Evolutionary conservation across 2,888 invertebrate genomes (phyloP).

Genomic region (Malthinus flaveolus): DNA sequence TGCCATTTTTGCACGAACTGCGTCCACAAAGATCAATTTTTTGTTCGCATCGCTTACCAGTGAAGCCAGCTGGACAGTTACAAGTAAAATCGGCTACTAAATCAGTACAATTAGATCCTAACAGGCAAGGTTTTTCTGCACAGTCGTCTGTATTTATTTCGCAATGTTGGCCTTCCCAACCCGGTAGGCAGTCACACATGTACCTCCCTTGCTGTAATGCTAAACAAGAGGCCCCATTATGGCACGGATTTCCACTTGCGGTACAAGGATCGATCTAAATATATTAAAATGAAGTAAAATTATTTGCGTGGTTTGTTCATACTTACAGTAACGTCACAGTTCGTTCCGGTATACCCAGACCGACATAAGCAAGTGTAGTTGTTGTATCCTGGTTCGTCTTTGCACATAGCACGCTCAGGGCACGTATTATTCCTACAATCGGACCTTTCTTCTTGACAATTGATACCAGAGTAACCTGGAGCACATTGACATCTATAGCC

Average conservation of each 20-base stretch:
- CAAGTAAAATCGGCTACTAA: constrained; percentile 93
- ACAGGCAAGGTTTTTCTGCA: constrained; percentile 86
- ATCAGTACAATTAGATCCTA: constrained; percentile 92
- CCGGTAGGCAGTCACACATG: constrained; percentile 93
- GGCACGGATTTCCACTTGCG: constrained; percentile 87
- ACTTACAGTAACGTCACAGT: constrained; percentile 84
- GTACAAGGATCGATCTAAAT: constrained; percentile 85
- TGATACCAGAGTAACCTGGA: constrained; percentile 86
- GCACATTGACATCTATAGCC: constrained; percentile 90
- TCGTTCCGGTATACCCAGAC: constrained; percentile 91
- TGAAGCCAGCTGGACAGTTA: constrained; percentile 90
- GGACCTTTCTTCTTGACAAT: constrained; percentile 91
- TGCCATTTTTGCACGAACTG: constrained; percentile 90
- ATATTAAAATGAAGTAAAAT: not conserved
- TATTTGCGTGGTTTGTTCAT: not conserved
- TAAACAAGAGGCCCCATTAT: constrained; percentile 86
- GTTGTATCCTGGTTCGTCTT: constrained; percentile 87
- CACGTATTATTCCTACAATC: constrained; percentile 91
- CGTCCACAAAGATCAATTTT: constrained; percentile 91
- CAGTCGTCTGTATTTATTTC: constrained; percentile 94
- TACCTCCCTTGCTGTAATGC: constrained; percentile 90
- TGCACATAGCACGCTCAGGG: constrained; percentile 95
- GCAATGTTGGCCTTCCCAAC: constrained; percentile 97
- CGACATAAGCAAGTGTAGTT: constrained; percentile 92
- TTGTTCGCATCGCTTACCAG: constrained; percentile 93